These are phyloP conservation scores for Nymphalis urticae DNA, from an alignment of 2,888 invertebrate species.

Conservation along the genomic window DNA sequence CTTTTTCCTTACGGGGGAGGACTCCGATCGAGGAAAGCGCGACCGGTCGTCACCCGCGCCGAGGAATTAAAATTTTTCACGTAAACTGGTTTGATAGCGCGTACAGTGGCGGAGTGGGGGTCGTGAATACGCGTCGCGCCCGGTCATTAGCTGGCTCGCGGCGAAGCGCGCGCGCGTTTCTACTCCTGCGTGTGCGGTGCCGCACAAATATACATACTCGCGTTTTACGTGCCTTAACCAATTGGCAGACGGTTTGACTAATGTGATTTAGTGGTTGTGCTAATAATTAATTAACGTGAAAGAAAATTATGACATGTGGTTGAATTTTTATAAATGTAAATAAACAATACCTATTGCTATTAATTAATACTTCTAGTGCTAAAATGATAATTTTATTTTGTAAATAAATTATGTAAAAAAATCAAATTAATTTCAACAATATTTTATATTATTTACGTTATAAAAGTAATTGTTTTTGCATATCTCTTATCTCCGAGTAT, in stretches of 20 bases:
- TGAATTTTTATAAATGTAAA: slow-evolving; percentile 1
- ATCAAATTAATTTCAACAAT: background rate
- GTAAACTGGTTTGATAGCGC: slow-evolving; percentile 81
- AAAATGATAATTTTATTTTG: background rate
- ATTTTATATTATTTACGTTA: background rate
- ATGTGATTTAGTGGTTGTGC: slow-evolving; percentile 48
- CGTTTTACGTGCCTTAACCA: slow-evolving; percentile 27
- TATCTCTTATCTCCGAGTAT: slow-evolving; percentile 28
- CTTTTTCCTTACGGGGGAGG: slow-evolving; percentile 73
- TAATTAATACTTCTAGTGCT: background rate
- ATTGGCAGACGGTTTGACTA: slow-evolving; percentile 16
- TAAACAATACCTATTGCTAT: background rate
- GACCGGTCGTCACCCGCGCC: slow-evolving; percentile 76
- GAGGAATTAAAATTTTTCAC: slow-evolving; percentile 79
- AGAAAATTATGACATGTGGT: background rate
- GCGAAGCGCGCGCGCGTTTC: slow-evolving; percentile 72
- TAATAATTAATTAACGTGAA: slow-evolving; percentile 7
- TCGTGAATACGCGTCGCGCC: slow-evolving; percentile 75
- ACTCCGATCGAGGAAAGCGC: slow-evolving; percentile 69
- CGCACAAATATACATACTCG: slow-evolving; percentile 39
- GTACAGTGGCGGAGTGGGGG: slow-evolving; percentile 75
- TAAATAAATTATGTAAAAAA: background rate
- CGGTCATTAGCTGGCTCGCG: slow-evolving; percentile 77
- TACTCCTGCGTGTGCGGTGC: slow-evolving; percentile 48
- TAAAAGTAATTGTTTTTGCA: background rate